Base-by-base conservation (phyloP, 2,888 invertebrate genomes). In the Cremastinae sp. region DNA sequence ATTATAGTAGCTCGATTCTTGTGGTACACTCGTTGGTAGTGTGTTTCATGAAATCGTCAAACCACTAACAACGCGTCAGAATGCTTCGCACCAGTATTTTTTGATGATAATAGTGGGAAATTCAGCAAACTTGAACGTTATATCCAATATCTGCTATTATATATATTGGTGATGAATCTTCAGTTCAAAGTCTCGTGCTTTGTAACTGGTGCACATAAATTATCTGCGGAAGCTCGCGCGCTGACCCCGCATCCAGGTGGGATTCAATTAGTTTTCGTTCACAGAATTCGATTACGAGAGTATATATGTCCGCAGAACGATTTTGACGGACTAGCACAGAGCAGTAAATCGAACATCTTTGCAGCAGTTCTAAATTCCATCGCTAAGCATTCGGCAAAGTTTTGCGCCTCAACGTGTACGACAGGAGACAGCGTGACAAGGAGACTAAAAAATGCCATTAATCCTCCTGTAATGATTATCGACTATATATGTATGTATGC, bases 361-460 rank as follows among this genome's bases (percentile, higher is more conserved):
- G 22, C 16, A 4, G 53, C 4, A 5, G 61, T 81, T 74, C 70
- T 78, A 66, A 82, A 81, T 76, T 80, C 75, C 68, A 74, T 75
- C 64, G 59, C 71, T 72, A 56, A 77, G 77, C 76, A 74, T 74
- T 79, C 62, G 78, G 79, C 62, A 79, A 83, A 83, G 79, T 84
- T 81, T 81, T 81, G 80, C 8, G 18, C 75, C 78, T 75, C 79
- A 81, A 79, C 80, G 81, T 59, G 56, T n/a, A 43, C 4, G 37
- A 47, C 16, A 28, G 18, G 45, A 43, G 43, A 61, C 59, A 59
- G 20, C 16, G 35, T 18, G 51, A 69, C 39, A 47, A 12, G 37
- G 18, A 51, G 22, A 45, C 39, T 7, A 39, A 22, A 43, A 4
- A 37, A 58, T 16, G 35, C n/a, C 22, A 20, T 53, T 61, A 37